Evolutionary conservation across 2,888 invertebrate species (phyloP).

Genomic region (Zootermopsis nevadensis): DNA sequence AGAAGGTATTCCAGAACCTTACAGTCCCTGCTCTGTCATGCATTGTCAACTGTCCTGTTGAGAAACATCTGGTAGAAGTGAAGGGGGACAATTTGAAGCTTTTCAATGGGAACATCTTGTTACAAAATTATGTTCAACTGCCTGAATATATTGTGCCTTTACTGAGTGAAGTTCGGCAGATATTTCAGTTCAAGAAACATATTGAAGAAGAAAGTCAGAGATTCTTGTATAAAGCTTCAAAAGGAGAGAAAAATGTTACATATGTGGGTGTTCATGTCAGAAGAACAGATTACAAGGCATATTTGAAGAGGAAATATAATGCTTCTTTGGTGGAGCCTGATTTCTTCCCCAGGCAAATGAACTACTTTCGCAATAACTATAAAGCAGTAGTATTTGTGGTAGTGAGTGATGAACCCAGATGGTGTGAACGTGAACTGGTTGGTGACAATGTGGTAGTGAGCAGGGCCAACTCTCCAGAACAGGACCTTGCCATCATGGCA

Average conservation of each 20-base stretch:
- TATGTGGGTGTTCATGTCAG: constrained; percentile 69
- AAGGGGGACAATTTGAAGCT: no score
- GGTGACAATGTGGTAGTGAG: constrained; percentile 61
- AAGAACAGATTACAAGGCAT: constrained; percentile 68
- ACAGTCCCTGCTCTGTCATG: constrained; percentile 68
- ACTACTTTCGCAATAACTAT: constrained; percentile 62
- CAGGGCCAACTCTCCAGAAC: constrained; percentile 58
- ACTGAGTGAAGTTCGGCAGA: constrained; percentile 68
- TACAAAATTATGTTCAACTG: constrained; percentile 60
- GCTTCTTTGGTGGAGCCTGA: constrained; percentile 60
- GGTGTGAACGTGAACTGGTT: constrained; percentile 62
- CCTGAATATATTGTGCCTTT: constrained; percentile 67
- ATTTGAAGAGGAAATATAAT: constrained; percentile 66
- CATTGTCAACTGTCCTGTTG: constrained; percentile 64
- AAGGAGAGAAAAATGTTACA: constrained; percentile 56
- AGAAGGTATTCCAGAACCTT: constrained; percentile 67
- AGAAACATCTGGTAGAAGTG: not conserved
- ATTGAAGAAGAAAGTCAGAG: constrained; percentile 64
- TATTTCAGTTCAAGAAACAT: constrained; percentile 67
- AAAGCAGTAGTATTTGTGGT: constrained; percentile 61
- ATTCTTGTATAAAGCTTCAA: constrained; percentile 59
- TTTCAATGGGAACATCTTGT: not conserved
- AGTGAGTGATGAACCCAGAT: constrained; percentile 64
- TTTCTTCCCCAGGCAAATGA: constrained; percentile 63
- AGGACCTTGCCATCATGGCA: constrained; percentile 65